Evolutionary conservation across 2,797 vertebrate species (phyloP).

Genomic region (Acanthurus leucopareius): DNA sequence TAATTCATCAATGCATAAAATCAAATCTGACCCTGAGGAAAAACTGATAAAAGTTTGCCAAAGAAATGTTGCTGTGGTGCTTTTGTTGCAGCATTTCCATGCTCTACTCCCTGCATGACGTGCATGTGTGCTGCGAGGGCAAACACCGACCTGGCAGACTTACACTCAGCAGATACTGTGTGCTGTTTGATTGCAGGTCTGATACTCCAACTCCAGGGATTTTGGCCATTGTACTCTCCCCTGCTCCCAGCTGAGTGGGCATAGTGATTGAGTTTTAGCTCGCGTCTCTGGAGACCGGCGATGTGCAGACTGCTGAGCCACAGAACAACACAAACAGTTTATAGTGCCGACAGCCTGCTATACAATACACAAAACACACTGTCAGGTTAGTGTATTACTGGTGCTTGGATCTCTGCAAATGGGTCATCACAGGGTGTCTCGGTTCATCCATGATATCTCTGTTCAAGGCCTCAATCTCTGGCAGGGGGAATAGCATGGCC

Average conservation of each 20-base stretch:
- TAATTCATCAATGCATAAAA: not conserved
- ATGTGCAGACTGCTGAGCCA: slow-evolving; percentile 32
- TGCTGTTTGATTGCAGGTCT: slow-evolving; percentile 42
- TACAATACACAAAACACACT: slow-evolving; percentile 7
- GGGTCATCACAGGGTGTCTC: slow-evolving; percentile 37
- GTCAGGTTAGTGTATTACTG: slow-evolving; percentile 35
- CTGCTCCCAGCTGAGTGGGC: slow-evolving; percentile 49
- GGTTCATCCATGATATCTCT: slow-evolving; percentile 51
- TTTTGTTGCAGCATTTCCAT: too few relatives aligned
- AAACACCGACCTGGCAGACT: slow-evolving; percentile 26
- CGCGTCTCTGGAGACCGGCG: slow-evolving; percentile 51
- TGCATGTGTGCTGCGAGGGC: slow-evolving; percentile 3
- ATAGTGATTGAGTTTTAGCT: slow-evolving; percentile 55
- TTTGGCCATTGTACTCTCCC: slow-evolving; percentile 40
- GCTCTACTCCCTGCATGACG: not conserved
- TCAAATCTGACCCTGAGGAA: not conserved
- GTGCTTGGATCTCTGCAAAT: slow-evolving; percentile 32
- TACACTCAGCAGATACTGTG: slow-evolving; percentile 28
- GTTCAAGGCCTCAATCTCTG: slow-evolving; percentile 53
- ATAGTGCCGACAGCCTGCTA: slow-evolving; percentile 11
- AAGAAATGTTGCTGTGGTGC: not conserved
- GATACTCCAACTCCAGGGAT: slow-evolving; percentile 54
- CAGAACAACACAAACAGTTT: slow-evolving; percentile 46
- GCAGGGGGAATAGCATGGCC: slow-evolving; percentile 44
- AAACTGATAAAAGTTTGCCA: not conserved